A percentile compares a stretch with the other conserved stretches of the same genome.
Conservation (phyloP, 2,888 invertebrate species). For the Diloba caeruleocephala region DNA sequence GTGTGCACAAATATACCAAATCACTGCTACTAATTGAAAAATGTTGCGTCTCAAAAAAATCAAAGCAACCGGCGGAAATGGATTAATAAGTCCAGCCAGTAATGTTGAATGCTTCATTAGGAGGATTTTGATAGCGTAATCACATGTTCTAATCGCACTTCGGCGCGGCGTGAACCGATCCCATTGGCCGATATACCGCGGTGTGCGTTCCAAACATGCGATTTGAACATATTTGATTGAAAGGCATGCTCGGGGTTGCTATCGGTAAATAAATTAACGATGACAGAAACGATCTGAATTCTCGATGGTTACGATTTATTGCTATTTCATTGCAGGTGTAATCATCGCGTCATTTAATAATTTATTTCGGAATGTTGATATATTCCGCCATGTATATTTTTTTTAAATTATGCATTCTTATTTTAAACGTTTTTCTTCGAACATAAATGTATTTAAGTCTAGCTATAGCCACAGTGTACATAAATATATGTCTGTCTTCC, state of each 20-base stretch:
- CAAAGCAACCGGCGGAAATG: constrained; percentile 79
- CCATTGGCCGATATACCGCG: constrained; percentile 62
- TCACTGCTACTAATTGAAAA: constrained; percentile 79
- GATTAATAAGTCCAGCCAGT: constrained; percentile 62
- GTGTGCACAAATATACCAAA: constrained; percentile 68
- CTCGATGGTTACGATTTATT: constrained; percentile 46
- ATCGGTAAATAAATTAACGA: constrained; percentile 60
- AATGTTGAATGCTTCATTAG: constrained; percentile 66
- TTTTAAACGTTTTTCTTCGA: too few species aligned
- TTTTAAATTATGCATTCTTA: too few species aligned
- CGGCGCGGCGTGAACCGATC: constrained; percentile 69
- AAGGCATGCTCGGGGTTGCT: constrained; percentile 53
- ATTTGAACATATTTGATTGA: constrained; percentile 57
- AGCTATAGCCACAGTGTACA: too few species aligned
- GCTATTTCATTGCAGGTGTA: constrained; percentile 27
- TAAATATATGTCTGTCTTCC: not conserved
- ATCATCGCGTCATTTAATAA: constrained; percentile 23
- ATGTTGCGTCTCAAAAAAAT: constrained; percentile 61
- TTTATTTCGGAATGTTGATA: constrained; percentile 1
- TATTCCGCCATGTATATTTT: constrained; percentile 1
- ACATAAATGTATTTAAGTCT: too few species aligned
- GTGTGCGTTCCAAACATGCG: constrained; percentile 70
- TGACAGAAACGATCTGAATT: constrained; percentile 54
- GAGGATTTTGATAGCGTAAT: constrained; percentile 71
- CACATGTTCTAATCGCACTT: constrained; percentile 67